Base-by-base conservation (phyloP, 2,113 vertebrate genomes). In the Saccopteryx leptura region DNA sequence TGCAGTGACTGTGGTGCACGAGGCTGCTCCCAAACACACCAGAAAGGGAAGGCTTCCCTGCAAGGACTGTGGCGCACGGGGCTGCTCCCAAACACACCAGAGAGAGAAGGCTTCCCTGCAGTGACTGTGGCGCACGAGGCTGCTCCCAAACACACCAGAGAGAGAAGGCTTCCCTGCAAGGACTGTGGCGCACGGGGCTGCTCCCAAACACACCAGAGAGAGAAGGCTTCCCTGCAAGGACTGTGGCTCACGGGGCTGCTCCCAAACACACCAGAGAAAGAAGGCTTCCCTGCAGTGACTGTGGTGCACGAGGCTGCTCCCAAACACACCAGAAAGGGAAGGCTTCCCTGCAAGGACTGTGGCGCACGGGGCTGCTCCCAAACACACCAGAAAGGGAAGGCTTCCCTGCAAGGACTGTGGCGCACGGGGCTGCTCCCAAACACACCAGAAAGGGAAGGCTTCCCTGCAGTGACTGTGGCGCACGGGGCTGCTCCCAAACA, bases 381-480 rank as follows among this genome's bases (percentile, higher is more conserved):
- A 2, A 39, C 39, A 39, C 86, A 96, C 83, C 21, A 17, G 63
- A 94, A n/a, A 92, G 13, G 31, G 52, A 58, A 26, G 39, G 52
- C 5, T 5, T n/a, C 18, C 50, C 3, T 2, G 28, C 2, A 21
- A 52, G 15, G 5, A 9, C 61, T 3, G 11, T 7, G 9, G n/a
- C 39, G 39, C 39, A 39, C 39, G 39, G 3, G 39, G 39, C 39
- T 39, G 39, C 39, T 39, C 39, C 39, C 39, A 39, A 2, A 39
- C 39, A 39, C 86, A 96, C 83, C 21, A 17, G 63, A 94, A n/a
- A 92, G 13, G 31, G 52, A 58, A 26, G 39, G 52, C 5, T 5
- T n/a, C 18, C 50, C 3, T 2, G 28, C 2, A 21, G 52, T 21
- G 5, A 9, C 61, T 3, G 15, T 0, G 0, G 14, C 39, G 39